Conservation (phyloP, 92 coral and sea anemone species). For the Porites cylindrica region DNA sequence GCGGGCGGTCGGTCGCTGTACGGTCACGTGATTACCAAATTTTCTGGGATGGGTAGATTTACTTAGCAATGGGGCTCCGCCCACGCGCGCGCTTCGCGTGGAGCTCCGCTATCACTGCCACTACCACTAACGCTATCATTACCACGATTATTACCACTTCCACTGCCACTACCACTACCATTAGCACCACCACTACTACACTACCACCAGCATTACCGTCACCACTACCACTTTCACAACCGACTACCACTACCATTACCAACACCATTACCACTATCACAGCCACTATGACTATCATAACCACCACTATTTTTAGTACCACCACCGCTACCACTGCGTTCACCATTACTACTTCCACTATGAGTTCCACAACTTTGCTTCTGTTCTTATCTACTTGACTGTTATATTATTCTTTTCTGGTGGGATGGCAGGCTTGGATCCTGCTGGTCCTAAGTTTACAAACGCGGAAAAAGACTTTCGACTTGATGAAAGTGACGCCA, state of each 20-base stretch:
- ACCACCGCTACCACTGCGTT: too few species aligned
- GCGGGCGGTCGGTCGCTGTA: too few species aligned
- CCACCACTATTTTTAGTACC: not conserved
- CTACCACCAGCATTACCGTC: not conserved
- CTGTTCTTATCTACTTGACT: too few species aligned
- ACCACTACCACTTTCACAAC: not conserved
- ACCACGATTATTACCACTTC: not conserved
- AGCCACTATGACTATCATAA: not conserved
- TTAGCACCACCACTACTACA: not conserved
- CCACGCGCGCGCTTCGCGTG: too few species aligned
- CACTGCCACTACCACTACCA: not conserved
- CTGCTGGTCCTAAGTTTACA: slow-evolving; percentile 52
- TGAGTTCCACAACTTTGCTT: not conserved
- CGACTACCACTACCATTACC: not conserved
- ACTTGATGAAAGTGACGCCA: slow-evolving; percentile 70
- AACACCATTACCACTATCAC: not conserved
- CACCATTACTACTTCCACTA: not conserved
- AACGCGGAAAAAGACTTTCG: slow-evolving; percentile 23
- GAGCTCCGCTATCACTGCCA: too few species aligned
- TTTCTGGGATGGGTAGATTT: too few species aligned
- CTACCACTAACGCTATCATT: too few species aligned
- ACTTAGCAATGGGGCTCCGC: too few species aligned
- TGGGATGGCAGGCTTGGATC: slow-evolving; percentile 60
- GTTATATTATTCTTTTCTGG: too few species aligned
- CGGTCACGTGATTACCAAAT: too few species aligned